Evolutionary conservation across 2,113 vertebrate genomes (phyloP).

Genomic region (Malurus elegans): DNA sequence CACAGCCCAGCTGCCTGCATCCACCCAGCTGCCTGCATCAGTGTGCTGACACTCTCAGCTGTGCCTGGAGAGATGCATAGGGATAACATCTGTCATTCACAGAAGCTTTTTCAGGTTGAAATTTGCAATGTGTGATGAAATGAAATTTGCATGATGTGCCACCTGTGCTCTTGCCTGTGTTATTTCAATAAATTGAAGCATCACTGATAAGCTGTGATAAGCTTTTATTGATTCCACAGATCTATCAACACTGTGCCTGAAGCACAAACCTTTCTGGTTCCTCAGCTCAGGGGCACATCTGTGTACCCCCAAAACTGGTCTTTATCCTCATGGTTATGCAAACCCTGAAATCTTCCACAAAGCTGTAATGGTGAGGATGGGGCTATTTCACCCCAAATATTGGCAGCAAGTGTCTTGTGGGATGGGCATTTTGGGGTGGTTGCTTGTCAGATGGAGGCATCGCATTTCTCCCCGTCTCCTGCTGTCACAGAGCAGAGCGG

Average conservation of each 20-base stretch:
- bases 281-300: neutral
- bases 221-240: neutral
- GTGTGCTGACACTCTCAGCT: neutral
- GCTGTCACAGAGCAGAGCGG: neutral
- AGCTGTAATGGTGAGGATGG: neutral
- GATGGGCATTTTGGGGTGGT: rapidly evolving
- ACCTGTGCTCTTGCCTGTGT: neutral
- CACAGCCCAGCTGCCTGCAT: neutral
- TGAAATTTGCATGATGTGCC: neutral
- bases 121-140: neutral
- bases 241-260: neutral
- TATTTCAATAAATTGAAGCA: neutral
- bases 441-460: neutral
- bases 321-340: neutral
- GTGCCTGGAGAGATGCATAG: rapidly evolving
- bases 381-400: neutral
- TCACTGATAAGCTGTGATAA: neutral
- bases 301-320: neutral
- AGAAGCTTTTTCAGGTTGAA: neutral
- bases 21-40: neutral
- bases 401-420: too few relatives aligned
- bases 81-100: neutral
- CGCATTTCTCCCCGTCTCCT: rapidly evolving
- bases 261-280: neutral
- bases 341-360: neutral